These are phyloP conservation scores for Ecliptopera silaceata DNA, from an alignment of 2,888 invertebrate species.

Conservation along the genomic window DNA sequence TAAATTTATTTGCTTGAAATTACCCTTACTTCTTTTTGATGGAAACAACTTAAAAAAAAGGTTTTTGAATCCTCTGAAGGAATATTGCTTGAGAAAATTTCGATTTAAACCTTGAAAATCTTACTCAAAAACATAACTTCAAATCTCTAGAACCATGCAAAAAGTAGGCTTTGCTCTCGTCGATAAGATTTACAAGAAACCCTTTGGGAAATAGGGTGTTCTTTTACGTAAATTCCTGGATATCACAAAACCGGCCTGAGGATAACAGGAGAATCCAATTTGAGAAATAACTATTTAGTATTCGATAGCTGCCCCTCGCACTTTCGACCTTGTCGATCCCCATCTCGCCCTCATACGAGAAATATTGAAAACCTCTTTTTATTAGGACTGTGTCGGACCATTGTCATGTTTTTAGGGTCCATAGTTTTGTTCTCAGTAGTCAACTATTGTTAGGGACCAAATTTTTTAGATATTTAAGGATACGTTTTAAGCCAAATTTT, in stretches of 20 bases:
- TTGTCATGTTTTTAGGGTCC: conserved; percentile 11
- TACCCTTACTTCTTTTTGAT: too few relatives aligned
- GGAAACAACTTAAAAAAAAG: too few relatives aligned
- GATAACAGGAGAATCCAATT: conserved; percentile 19
- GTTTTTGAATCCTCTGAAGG: too few relatives aligned
- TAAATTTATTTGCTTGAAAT: neutral
- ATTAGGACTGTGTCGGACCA: conserved; percentile 4
- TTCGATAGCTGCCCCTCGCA: conserved; percentile 10
- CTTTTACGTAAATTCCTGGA: neutral
- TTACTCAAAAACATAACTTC: too few relatives aligned
- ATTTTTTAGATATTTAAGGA: too few relatives aligned
- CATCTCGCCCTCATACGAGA: conserved; percentile 10
- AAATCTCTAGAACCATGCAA: neutral
- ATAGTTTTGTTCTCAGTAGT: neutral
- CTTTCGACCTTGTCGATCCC: conserved; percentile 12
- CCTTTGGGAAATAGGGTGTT: neutral
- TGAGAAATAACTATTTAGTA: conserved; percentile 17
- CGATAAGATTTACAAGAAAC: neutral
- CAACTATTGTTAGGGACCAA: neutral
- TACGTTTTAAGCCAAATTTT: too few relatives aligned
- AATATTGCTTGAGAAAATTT: too few relatives aligned
- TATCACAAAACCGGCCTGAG: neutral
- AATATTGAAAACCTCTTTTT: conserved; percentile 20
- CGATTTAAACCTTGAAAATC: too few relatives aligned
- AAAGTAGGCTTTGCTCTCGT: neutral